Conservation (phyloP, 2,888 invertebrate species). For the Nemotelus nigrinus region DNA sequence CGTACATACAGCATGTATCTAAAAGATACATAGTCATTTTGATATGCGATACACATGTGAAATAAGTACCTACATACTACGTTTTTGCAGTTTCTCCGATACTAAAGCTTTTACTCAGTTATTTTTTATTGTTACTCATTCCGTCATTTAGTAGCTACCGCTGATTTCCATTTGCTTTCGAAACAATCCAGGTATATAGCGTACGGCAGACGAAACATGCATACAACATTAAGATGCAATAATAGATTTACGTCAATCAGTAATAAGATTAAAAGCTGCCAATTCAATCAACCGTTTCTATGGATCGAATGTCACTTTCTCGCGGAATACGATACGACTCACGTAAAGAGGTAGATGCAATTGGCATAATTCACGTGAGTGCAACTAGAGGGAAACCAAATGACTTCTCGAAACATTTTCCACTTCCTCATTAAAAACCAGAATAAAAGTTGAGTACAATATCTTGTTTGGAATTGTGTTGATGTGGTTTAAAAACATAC, state of each 20-base stretch:
- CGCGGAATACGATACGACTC: neutral
- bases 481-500: too few relatives aligned
- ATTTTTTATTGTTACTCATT: neutral
- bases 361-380: neutral
- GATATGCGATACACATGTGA: slow-evolving; percentile 38
- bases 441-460: too few relatives aligned
- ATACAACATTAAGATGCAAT: too few relatives aligned
- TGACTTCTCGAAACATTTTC: too few relatives aligned
- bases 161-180: too few relatives aligned
- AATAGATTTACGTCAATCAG: neutral
- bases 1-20: neutral
- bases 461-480: too few relatives aligned
- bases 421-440: too few relatives aligned
- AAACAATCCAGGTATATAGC: too few relatives aligned
- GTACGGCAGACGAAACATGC: too few relatives aligned
- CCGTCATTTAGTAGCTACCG: neutral
- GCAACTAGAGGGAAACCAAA: too few relatives aligned
- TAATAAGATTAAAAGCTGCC: neutral
- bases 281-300: neutral
- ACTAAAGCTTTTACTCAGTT: neutral
- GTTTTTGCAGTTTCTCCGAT: slow-evolving; percentile 2
- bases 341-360: neutral
- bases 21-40: neutral
- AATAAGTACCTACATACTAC: neutral
- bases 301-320: slow-evolving; percentile 16